A percentile compares a stretch with the other conserved stretches of the same genome.
These are phyloP conservation scores for Lineus longissimus DNA, from an alignment of 1,140 invertebrate genomes.

Conservation along the genomic window DNA sequence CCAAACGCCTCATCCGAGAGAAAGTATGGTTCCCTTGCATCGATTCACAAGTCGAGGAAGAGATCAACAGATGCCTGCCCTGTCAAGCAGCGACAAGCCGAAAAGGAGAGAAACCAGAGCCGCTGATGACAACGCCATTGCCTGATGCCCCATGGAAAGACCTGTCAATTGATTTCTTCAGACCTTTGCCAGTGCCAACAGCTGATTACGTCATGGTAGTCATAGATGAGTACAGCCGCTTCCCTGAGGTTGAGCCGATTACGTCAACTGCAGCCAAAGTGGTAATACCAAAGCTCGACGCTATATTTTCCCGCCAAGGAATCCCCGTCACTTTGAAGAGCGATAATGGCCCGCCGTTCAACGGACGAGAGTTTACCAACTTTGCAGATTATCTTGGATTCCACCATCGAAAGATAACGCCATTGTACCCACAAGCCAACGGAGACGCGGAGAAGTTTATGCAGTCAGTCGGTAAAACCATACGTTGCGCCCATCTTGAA, in stretches of 20 bases:
- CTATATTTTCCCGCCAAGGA: slow-evolving; percentile 22
- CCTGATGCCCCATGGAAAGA: slow-evolving; percentile 25
- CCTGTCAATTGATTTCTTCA: slow-evolving; percentile 30
- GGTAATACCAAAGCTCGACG: slow-evolving; percentile 21
- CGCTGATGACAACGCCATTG: slow-evolving; percentile 22
- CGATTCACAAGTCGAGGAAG: slow-evolving; percentile 30
- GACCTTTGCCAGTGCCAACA: slow-evolving; percentile 22
- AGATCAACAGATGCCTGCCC: slow-evolving; percentile 28
- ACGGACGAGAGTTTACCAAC: slow-evolving; percentile 13
- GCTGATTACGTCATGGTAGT: slow-evolving; percentile 29
- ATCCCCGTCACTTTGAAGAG: slow-evolving; percentile 16
- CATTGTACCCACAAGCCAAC: slow-evolving; percentile 14
- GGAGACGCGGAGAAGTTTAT: slow-evolving; percentile 20
- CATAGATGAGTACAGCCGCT: slow-evolving; percentile 33
- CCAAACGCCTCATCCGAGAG: slow-evolving; percentile 33
- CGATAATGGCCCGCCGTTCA: slow-evolving; percentile 26
- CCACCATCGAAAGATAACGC: slow-evolving; percentile 13
- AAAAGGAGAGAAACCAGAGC: slow-evolving; percentile 25
- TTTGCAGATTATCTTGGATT: slow-evolving; percentile 15
- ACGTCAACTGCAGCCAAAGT: slow-evolving; percentile 19
- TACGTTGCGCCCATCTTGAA: slow-evolving; percentile 15
- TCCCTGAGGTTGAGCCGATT: slow-evolving; percentile 26
- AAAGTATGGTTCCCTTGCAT: slow-evolving; percentile 45
- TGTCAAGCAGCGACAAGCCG: slow-evolving; percentile 24
- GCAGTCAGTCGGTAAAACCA: slow-evolving; percentile 16